Base-by-base conservation (phyloP, 92 coral and sea anemone genomes). In the Zoanthus solanderi region DNA sequence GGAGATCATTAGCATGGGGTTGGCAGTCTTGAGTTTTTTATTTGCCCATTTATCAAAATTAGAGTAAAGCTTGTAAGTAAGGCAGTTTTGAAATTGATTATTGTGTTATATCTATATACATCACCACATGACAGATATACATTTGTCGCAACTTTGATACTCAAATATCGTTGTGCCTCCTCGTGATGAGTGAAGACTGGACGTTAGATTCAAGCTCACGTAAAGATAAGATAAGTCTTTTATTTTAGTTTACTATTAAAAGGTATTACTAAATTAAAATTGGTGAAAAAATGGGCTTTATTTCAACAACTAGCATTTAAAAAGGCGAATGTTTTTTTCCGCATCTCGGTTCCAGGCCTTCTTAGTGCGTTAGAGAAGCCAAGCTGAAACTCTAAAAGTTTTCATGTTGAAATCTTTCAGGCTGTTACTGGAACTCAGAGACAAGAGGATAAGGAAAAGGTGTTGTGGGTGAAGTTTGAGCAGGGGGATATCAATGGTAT, bases 391-490 rank as follows among this genome's bases (percentile, higher is more conserved):
- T 23, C 11, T 50, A 7, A 50, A 50, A 50, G 56, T 50, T 37
- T 37, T 50, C 56, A 50, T 50, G 42, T 37, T 37, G 42, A 37
- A 2, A 0, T 37, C 42, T 50, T 50, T 57, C 58, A 96, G 99
- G 99, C 98, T 76, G 99, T 96, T 15, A 93, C 99, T 58, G 99
- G 99, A 18, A 90, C 88, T 29, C 94, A 88, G 63, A 92, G 92
- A 87, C 90, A 83, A 37, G 99, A 96, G 42, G 99, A 96, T 65
- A 95, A 91, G 68, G 99, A 96, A 72, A 88, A 93, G 48, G 95
- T 96, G 32, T 54, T 93, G 85, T 96, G 99, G 99, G 93, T 96
- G 90, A 96, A 91, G 79, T 95, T 96, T 86, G 98, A 93, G 92
- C 93, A 96, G 83, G 92, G 95, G 48, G 97, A 93, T 78, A 85